Base-by-base conservation (phyloP, 1,140 invertebrate genomes). In the Neotoxoptera formosana region DNA sequence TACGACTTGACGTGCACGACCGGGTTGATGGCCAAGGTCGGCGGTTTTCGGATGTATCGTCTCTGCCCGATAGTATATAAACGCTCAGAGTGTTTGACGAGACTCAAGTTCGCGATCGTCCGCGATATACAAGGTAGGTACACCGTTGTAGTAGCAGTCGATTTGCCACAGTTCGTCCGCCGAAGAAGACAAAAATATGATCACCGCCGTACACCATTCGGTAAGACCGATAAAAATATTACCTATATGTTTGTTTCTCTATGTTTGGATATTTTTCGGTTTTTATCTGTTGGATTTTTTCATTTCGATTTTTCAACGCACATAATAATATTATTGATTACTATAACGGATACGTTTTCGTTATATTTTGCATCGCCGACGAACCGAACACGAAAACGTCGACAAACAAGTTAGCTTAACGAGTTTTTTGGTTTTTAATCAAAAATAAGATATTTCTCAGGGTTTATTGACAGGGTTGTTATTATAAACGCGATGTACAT, bases 1-100 rank as follows among this genome's bases (percentile, higher is more conserved):
- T 21, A 45, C n/a, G 14, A 89, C 83, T n/a, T 90, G 89, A 90
- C 89, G 89, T 67, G 45, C 90, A 91, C 90, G 90, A 91, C 14
- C 67, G 0, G 48, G 56, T 60, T 90, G 89, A 90, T 83, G 90
- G 41, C 60, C 90, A 91, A 91, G 90, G 90, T 83, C 90, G 9
- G 7, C 45, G 20, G 7, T 92, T 81, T 76, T 48, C 34, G 30
- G 47, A 34, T 51, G 51, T 34, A 92, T 47, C 60, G 25, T 53
- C 56, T 25, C 4, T 51, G n/a, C 2, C n/a, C 2, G n/a, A n/a
- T n/a, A 20, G 25, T 34, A 60, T 90, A 90, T 90, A 90, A 90
- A 90, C 36, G 25, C 23, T 8, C 7, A 30, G n/a, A 51, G n/a
- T 45, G n/a, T 41, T 20, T n/a, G 23, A 20, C 51, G 6, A 25